Conservation (phyloP, 2,888 invertebrate species). For the Ferrisia virgata region DNA sequence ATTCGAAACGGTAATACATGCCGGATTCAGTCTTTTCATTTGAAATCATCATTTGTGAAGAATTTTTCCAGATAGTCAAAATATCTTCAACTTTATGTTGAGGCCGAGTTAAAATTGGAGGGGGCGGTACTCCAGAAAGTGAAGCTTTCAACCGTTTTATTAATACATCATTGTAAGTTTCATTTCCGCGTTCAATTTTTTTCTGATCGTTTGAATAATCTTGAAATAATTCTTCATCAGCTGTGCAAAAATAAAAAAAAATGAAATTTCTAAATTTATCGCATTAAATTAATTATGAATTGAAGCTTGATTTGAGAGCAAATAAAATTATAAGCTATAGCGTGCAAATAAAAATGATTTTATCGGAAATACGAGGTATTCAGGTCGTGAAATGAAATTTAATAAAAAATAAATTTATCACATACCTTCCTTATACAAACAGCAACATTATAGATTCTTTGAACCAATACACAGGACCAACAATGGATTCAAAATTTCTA, state of each 20-base stretch:
- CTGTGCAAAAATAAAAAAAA: background rate
- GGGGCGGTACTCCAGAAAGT: conserved; percentile 33
- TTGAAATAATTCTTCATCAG: background rate
- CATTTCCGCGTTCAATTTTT: background rate
- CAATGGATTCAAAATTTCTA: background rate
- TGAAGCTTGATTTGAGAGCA: background rate
- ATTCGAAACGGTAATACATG: background rate
- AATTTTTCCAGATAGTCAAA: background rate
- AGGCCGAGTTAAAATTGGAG: conserved; percentile 23
- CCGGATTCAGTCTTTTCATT: background rate
- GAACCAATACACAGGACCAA: conserved; percentile 3
- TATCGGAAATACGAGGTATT: conserved; percentile 40
- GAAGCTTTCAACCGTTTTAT: conserved; percentile 2
- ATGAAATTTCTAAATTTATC: background rate
- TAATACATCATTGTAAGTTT: background rate
- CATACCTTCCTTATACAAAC: conserved; percentile 26
- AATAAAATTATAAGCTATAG: background rate
- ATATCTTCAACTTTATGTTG: conserved; percentile 37
- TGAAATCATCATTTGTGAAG: background rate
- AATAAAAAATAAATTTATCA: background rate
- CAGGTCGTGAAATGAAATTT: background rate
- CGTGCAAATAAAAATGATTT: background rate
- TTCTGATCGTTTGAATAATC: background rate
- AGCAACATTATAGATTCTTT: conserved; percentile 31
- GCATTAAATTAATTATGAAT: background rate